Base-by-base conservation (phyloP, 2,797 vertebrate species). In the Aldrovandia affinis region DNA sequence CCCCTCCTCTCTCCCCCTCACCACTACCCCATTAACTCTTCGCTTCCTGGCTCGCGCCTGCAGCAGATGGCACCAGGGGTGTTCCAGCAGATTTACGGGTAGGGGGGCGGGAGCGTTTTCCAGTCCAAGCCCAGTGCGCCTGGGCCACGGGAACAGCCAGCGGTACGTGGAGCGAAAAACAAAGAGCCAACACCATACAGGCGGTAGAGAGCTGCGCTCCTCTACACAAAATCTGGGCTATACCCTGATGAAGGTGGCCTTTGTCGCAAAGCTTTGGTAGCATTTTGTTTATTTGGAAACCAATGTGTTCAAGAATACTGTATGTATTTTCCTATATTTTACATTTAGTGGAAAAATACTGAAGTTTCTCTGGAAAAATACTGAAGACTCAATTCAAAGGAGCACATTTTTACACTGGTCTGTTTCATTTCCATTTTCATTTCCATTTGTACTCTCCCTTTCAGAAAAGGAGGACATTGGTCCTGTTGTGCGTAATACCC, bases 41-140 rank as follows among this genome's bases (percentile, higher is more conserved):
- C 86, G 33, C 78, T 90, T 89, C 89, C 92, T 93, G 92, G 92
- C 91, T 89, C 83, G 82, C 90, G 90, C 92, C 90, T 91, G 81
- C 89, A 93, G 92, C 93, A 94, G 92, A 95, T 94, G 93, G 93
- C 91, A 91, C 86, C 85, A 91, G 91, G 93, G 92, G 90, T 94
- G 93, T 92, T 93, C 92, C 92, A 93, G 93, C 91, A 92, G 93
- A 94, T 92, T 93, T 93, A 93, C 89, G 90, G 89, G 89, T 85
- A 75, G 83, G 85, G 81, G 39, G 78, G 78, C 33, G 25, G 77
- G 44, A 54, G 77, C n/a, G 47, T 22, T n/a, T 39, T 75, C 65
- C 63, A 55, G 79, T 30, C 83, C 83, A 55, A 70, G 52, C 44
- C 63, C 39, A 73, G 50, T 42, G 36, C 44, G 79, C 78, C 83